Evolutionary conservation across 1,140 invertebrate species (phyloP).

Genomic region (Propsilocerus akamusi): DNA sequence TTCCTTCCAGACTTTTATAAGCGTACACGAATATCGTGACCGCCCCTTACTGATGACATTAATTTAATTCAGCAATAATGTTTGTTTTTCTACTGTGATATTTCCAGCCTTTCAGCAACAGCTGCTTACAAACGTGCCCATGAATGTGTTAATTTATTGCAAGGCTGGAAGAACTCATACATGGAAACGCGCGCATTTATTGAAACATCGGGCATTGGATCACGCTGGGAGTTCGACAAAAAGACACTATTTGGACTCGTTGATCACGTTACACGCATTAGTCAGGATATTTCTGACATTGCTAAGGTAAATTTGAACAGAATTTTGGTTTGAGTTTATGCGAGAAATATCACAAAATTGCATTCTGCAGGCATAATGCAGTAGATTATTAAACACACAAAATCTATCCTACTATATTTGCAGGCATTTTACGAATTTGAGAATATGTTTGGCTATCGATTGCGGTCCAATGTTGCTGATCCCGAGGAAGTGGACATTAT

Average conservation of each 20-base stretch:
- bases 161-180: slow-evolving; percentile 56
- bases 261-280: slow-evolving; percentile 67
- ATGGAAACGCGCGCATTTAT: slow-evolving; percentile 56
- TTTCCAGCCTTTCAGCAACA: slow-evolving; percentile 29
- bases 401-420: too few species aligned
- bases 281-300: slow-evolving; percentile 52
- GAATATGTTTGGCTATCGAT: slow-evolving; percentile 69
- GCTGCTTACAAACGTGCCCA: slow-evolving; percentile 31
- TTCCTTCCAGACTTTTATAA: too few species aligned
- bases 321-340: slow-evolving; percentile 3
- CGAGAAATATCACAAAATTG: background rate
- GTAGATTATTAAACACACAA: too few species aligned
- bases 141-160: slow-evolving; percentile 44
- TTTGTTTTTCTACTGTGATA: slow-evolving; percentile 4
- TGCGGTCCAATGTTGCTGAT: slow-evolving; percentile 70
- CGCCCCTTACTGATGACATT: too few species aligned
- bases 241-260: slow-evolving; percentile 58
- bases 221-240: slow-evolving; percentile 80
- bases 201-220: slow-evolving; percentile 59
- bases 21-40: background rate
- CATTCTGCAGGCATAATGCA: too few species aligned
- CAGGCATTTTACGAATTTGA: slow-evolving; percentile 67
- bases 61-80: background rate
- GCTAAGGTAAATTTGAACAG: slow-evolving; percentile 33
- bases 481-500: slow-evolving; percentile 69